Percentiles rank a stretch among this genome's conserved stretches.
Conservation (phyloP, 2,113 vertebrate genomes). For the Reinhardtius hippoglossoides region DNA sequence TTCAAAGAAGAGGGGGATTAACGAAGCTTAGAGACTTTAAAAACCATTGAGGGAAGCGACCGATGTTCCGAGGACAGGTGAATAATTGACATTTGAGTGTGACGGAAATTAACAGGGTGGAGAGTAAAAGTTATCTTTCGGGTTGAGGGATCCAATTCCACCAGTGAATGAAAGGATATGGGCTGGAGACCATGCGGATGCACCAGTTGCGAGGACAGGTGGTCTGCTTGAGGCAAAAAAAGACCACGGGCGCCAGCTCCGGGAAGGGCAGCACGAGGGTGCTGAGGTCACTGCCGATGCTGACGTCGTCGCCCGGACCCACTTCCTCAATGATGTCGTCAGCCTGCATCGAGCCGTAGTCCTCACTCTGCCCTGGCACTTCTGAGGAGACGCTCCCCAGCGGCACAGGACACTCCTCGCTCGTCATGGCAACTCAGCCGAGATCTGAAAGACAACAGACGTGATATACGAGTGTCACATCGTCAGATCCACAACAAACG, state of each 20-base stretch:
- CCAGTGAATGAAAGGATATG: slow-evolving; percentile 91
- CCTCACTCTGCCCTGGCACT: slow-evolving; percentile 79
- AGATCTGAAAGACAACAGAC: slow-evolving; percentile 75
- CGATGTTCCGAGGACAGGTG: background rate
- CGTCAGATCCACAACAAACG: background rate
- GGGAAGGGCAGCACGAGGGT: slow-evolving; percentile 90
- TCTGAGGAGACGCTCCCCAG: slow-evolving; percentile 79
- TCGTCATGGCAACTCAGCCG: slow-evolving; percentile 84
- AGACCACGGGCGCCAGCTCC: slow-evolving; percentile 93
- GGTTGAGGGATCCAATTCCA: background rate
- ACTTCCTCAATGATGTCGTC: slow-evolving; percentile 84
- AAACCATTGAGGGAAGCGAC: background rate
- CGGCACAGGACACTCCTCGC: slow-evolving; percentile 85
- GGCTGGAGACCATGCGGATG: slow-evolving; percentile 98
- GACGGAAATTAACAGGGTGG: background rate
- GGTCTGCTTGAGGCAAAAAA: slow-evolving; percentile 98
- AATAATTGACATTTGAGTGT: background rate
- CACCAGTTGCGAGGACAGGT: slow-evolving; percentile 97
- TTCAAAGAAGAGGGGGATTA: background rate
- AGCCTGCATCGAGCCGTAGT: slow-evolving; percentile 76
- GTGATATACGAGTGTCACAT: background rate
- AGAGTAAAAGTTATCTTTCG: slow-evolving; percentile 3
- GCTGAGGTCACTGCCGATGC: slow-evolving; percentile 83
- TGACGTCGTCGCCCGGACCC: slow-evolving; percentile 84
- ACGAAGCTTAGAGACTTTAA: background rate